Base-by-base conservation (phyloP, 1,140 invertebrate species). In the Bacillus rossius region DNA sequence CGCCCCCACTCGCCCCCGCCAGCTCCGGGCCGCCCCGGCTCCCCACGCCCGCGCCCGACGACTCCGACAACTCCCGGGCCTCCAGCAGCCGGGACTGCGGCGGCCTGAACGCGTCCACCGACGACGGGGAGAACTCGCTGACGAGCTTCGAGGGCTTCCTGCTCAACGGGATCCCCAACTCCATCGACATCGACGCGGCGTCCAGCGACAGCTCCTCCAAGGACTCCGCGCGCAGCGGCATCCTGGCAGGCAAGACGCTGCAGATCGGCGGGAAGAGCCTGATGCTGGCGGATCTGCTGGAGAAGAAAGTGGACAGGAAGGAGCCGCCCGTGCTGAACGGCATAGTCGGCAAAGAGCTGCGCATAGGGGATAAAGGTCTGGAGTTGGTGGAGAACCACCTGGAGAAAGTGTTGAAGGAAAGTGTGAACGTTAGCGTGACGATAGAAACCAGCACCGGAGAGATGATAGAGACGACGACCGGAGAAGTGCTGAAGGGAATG, bases 271-370 rank as follows among this genome's bases (percentile, higher is more conserved):
- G 67, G 1, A 75, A 79, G 48, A 72, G 68, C 25, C 73, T 82
- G 63, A 83, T 86, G 78, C 68, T 89, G 4, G 84, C 84, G 0
- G 85, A 88, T 69, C 70, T 88, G 20, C 68, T 88, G 0, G 85
- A 88, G 57, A 78, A 81, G 59, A 82, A 81, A 57, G 76, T 88
- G 0, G 80, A 83, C 8, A 81, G 83, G 22, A 81, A 80, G 55
- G 77, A 81, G 2, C 49, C 55, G 25, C 71, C 72, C 3, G 70
- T 82, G 3, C 63, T 84, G 59, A 85, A 84, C 64, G 83, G 83
- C 2, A 75, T 78, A 1, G 59, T 84, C 2, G 75, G 75, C 2
- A 81, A 82, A 64, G 83, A 85, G 63, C 67, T 81, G 45, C 75
- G 81, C 20, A 79, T 84, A 55, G 78, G 79, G 56, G 82, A 84